Conservation (phyloP, 64 coral and sea anemone genomes). For the Anthopleura sola region DNA sequence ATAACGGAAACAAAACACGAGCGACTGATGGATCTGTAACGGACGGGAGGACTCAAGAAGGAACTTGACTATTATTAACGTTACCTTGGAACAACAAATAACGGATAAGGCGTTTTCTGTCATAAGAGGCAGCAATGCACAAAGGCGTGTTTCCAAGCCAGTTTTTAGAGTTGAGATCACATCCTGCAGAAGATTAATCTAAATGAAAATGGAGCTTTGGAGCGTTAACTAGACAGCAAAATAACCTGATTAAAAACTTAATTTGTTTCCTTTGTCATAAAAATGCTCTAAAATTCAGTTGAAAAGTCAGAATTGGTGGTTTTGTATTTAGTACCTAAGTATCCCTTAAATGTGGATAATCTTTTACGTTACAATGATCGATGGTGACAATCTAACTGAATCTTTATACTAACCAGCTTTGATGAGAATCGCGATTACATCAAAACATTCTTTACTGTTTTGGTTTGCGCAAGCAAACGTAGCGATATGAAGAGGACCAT, state of each 20-base stretch:
- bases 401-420: conserved; percentile 64
- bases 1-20: no score
- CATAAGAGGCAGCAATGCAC: conserved; percentile 72
- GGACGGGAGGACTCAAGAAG: no score
- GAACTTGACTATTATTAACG: background rate
- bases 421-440: conserved; percentile 39
- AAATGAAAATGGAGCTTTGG: background rate
- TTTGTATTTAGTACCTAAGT: no score
- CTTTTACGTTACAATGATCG: no score
- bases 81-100: conserved; percentile 67
- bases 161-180: conserved; percentile 74
- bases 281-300: no score
- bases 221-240: no score
- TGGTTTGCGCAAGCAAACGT: conserved; percentile 69
- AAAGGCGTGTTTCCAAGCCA: conserved; percentile 86
- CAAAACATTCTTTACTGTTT: conserved; percentile 39
- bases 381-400: no score
- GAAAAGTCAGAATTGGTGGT: no score
- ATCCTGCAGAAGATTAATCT: conserved; percentile 29
- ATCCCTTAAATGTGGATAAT: no score
- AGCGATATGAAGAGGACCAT: conserved; percentile 80
- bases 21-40: no score
- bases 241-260: no score
- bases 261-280: no score
- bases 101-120: conserved; percentile 56